Percentiles rank a stretch among this genome's conserved stretches.
Conservation (phyloP, 2,888 invertebrate species). For the Nipponacmea schrenckii region DNA sequence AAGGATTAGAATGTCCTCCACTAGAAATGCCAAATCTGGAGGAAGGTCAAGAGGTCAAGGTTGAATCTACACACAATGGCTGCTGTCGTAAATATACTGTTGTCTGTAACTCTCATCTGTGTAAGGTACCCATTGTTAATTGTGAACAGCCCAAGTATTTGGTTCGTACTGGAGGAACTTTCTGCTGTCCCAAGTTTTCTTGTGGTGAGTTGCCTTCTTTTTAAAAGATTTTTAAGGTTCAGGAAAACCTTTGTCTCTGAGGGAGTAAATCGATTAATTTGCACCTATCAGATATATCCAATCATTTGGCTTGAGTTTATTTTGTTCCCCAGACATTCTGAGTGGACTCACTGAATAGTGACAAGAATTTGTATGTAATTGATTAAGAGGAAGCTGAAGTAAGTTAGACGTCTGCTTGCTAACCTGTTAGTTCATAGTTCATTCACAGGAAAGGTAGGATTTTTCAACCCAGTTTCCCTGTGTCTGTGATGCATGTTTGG, state of each 20-base stretch:
- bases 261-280: too few species aligned
- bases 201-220: neutral
- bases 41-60: conserved; percentile 13
- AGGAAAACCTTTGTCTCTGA: conserved; percentile 8
- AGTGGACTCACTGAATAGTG: too few species aligned
- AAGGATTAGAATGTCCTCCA: conserved; percentile 11
- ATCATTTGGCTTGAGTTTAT: too few species aligned
- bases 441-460: too few species aligned
- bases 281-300: too few species aligned
- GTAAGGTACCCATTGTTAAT: conserved; percentile 9
- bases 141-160: conserved; percentile 14
- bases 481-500: too few species aligned
- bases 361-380: too few species aligned
- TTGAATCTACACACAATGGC: conserved; percentile 15
- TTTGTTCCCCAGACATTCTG: too few species aligned
- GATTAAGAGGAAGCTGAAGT: too few species aligned
- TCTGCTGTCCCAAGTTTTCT: neutral
- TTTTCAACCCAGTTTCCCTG: too few species aligned
- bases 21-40: conserved; percentile 7
- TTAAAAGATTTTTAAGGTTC: neutral
- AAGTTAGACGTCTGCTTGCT: too few species aligned
- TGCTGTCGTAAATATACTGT: conserved; percentile 21
- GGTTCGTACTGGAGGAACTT: conserved; percentile 3
- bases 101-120: conserved; percentile 14
- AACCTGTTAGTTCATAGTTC: too few species aligned